Percentiles rank a stretch among this genome's conserved stretches.
These are phyloP conservation scores for Notolabrus celidotus DNA, from an alignment of 2,797 vertebrate species.

Conservation along the genomic window DNA sequence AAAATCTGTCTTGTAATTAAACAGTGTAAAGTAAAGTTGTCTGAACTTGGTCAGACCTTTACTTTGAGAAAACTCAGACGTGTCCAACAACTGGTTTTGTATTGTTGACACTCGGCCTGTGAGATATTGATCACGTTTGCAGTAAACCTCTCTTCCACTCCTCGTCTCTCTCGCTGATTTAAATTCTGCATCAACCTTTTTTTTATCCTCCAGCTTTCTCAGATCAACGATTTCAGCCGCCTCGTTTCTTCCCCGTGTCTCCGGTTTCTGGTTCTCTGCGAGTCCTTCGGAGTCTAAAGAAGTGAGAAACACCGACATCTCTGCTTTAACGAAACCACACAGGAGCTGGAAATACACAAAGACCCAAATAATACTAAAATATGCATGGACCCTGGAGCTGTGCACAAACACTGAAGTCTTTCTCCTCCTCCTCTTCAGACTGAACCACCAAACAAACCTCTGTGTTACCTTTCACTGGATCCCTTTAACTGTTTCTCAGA, in stretches of 20 bases:
- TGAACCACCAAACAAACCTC: slow-evolving; percentile 4
- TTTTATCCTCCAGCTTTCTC: slow-evolving; percentile 2
- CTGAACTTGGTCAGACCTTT: no score
- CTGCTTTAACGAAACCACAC: slow-evolving; percentile 42
- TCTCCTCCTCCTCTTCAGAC: slow-evolving; percentile 28
- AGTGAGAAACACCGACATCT: slow-evolving; percentile 14
- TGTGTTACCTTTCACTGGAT: background rate
- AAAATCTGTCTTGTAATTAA: no score
- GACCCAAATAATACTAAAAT: slow-evolving; percentile 57
- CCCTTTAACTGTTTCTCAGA: background rate
- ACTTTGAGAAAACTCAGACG: no score
- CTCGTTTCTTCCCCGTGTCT: background rate
- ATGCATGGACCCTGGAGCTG: slow-evolving; percentile 59
- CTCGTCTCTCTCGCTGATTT: background rate
- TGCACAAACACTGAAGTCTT: slow-evolving; percentile 39
- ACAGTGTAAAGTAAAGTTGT: no score
- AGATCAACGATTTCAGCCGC: slow-evolving; percentile 22
- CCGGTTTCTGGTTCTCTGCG: slow-evolving; percentile 21
- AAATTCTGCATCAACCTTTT: slow-evolving; percentile 19
- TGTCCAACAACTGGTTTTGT: no score
- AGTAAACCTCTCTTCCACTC: background rate
- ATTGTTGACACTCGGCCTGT: no score
- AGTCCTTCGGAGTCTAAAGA: slow-evolving; percentile 10
- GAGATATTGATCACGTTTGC: background rate
- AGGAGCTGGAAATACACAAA: slow-evolving; percentile 39